Evolutionary conservation across 2,113 vertebrate genomes (phyloP), one percentile per base, ranked within the genome.

Genomic region (Neoarius graeffei): DNA sequence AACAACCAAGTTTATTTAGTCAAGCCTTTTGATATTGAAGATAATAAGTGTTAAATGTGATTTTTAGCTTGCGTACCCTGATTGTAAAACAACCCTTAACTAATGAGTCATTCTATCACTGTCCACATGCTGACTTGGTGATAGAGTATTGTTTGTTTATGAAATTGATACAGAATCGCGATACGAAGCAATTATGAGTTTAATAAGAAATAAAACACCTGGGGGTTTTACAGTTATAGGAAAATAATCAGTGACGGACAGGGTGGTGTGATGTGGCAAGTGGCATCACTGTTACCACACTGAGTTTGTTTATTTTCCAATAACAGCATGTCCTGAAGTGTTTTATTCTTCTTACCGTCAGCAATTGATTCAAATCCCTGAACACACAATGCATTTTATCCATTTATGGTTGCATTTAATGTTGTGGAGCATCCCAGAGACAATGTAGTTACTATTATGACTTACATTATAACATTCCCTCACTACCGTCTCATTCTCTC

Each of bases 241-340:
- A 35, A 35, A 71, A 35, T 42, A 71, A 42, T 71, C 71, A 48
- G 7, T 74, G 7, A 23, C 35, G 17, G 42, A 42, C 42, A 42
- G 6, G 3, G 8, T n/a, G 48, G 66, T 85, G 14, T 85, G 62
- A 30, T 62, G 17, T 25, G 20, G 27, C 80, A 81, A 84, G 4
- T 17, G 27, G 27, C 15, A 27, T 30, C 17, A 30, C n/a, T 89
- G 87, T 81, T 88, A 25, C 66, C 20, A 19, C n/a, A 69, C 60
- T 83, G 35, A 14, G 3, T 35, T 35, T 71, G 66, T 30, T 71
- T 71, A 14, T 19, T 74, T 74, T 48, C 35, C 17, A 74, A 20
- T 30, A 69, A 69, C 67, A 15, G 13, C 23, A 10, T 25, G 25
- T 66, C 9, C 62, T 66, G n/a, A 50, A 76, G 42, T 76, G 73